Percentiles rank a stretch among this genome's conserved stretches.
These are phyloP conservation scores for Channallabes apus DNA, from an alignment of 2,797 vertebrate species.

Conservation along the genomic window DNA sequence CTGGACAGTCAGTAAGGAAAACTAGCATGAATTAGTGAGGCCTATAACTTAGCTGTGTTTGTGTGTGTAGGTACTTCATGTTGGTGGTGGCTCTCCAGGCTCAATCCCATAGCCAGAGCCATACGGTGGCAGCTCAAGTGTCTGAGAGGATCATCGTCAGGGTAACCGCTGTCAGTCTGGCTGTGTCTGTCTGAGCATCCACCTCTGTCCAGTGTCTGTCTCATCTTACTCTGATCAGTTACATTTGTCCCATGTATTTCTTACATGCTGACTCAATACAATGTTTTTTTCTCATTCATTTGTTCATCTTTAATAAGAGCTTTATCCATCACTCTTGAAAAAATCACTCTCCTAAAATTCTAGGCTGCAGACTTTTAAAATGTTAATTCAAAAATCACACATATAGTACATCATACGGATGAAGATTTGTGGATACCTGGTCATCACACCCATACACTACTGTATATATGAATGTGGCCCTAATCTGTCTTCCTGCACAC, in stretches of 20 bases:
- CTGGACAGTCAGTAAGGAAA: neutral
- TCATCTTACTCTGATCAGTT: conserved; percentile 35
- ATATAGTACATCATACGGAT: neutral
- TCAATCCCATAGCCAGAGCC: conserved; percentile 94
- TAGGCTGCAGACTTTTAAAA: neutral
- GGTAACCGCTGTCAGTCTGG: conserved; percentile 82
- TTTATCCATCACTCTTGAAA: neutral
- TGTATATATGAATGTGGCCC: neutral
- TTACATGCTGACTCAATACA: neutral
- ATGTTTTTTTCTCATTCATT: neutral
- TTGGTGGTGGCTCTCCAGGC: conserved; percentile 95
- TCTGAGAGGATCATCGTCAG: conserved; percentile 99
- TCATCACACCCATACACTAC: neutral
- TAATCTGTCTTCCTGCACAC: neutral
- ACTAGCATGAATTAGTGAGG: neutral
- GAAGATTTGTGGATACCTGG: neutral
- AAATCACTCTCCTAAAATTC: neutral
- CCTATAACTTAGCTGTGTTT: conserved; percentile 14
- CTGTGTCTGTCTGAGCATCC: conserved; percentile 75
- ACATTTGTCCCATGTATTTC: conserved; percentile 6
- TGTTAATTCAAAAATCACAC: neutral
- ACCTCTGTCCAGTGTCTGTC: conserved; percentile 63
- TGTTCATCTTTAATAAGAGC: neutral
- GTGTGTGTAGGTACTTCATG: conserved; percentile 91
- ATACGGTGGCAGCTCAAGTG: conserved; percentile 91